Evolutionary conservation across 2,113 vertebrate species (phyloP), one percentile per base, ranked within the genome.

Genomic region (Oceanodroma tethys): DNA sequence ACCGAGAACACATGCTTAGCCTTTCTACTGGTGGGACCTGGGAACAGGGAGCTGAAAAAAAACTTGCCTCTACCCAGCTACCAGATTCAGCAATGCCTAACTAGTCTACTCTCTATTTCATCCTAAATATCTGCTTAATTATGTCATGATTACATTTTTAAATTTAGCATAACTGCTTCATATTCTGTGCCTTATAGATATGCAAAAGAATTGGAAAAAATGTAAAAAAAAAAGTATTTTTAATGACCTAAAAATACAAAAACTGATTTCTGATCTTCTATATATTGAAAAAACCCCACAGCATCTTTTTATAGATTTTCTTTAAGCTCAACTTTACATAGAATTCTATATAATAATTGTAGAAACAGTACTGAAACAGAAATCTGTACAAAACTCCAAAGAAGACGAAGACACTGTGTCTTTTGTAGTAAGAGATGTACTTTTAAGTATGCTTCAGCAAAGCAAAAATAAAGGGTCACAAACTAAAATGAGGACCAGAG

Each of bases 251-350:
- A 58, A 53, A n/a, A 50, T n/a, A 20, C 3, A 74, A 73, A 56
- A 93, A 4, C 1, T 11, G 0, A 22, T 52, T 48, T 76, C 14
- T 60, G 5, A 10, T 45, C 34, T 30, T 72, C 40, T 66, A 6
- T 7, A 18, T 67, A 62, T 10, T 56, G 8, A 67, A 81, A 81
- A 63, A n/a, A 29, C 2, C 0, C 0, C 3, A 67, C 5, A 72
- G 2, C 1, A 71, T 18, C 3, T 66, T 40, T 52, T 52, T 40
- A 23, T 5, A 63, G 13, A 68, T 76, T 70, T 93, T 72, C 1
- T n/a, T 56, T 56, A 71, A 47, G 4, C 4, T 71, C 20, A 93
- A 0, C 2, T 76, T 93, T 29, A n/a, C 0, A 0, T 42, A 71
- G 11, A 72, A 52, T 42, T 80, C 26, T 59, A 5, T 43, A 52